phyloP scores from a whole-genome alignment of 2,888 invertebrate species.

The Apamea sordens region DNA sequence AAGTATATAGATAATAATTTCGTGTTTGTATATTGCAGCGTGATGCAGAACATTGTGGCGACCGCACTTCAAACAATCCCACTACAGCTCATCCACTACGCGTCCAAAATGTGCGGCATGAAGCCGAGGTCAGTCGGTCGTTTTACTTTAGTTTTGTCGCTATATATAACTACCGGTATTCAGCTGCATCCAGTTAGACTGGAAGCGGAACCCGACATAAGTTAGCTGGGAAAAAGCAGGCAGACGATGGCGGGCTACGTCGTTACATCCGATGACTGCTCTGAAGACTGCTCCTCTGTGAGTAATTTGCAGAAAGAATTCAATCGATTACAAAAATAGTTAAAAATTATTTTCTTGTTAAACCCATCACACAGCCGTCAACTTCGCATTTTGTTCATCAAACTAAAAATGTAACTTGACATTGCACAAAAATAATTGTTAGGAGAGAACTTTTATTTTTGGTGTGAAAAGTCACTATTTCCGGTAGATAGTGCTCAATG shows the following conservation, averaged over 20 bases:
- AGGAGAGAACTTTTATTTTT: background rate
- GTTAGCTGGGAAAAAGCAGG: background rate
- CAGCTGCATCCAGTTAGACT: background rate
- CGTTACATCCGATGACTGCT: no score
- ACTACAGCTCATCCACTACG: constrained; percentile 45
- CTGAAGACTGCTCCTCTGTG: no score
- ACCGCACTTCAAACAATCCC: constrained; percentile 51
- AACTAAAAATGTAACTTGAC: background rate
- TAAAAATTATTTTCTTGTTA: no score
- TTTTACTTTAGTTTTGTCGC: background rate
- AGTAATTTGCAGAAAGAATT: no score
- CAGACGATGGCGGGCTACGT: background rate
- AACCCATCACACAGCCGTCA: background rate
- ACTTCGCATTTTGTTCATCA: background rate
- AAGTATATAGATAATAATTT: no score
- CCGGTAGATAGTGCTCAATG: no score
- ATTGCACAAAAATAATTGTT: background rate
- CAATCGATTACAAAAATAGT: no score
- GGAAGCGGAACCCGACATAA: background rate
- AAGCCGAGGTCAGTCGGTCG: constrained; percentile 43
- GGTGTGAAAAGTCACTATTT: background rate
- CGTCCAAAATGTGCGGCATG: constrained; percentile 37
- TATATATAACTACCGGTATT: no score
- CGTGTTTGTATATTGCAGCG: constrained; percentile 27
- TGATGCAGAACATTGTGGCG: constrained; percentile 38